Base-by-base conservation (phyloP, 2,113 vertebrate genomes). In the Catagonus wagneri region DNA sequence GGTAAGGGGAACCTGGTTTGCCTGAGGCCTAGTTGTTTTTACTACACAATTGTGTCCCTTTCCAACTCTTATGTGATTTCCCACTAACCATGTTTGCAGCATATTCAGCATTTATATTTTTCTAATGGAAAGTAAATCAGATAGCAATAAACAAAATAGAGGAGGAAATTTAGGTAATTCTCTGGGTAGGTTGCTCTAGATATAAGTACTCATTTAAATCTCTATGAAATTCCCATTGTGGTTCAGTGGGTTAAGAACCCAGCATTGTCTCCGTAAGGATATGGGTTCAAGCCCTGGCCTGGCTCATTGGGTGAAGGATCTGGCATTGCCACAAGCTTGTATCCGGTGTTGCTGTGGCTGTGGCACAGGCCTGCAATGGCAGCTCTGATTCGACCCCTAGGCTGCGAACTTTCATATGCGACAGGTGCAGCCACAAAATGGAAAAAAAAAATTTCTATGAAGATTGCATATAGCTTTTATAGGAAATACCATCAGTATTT, bases 51-150 rank as follows among this genome's bases (percentile, higher is more conserved):
- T 84, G 65, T 81, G 29, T 5, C 27, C 91, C 23, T 83, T 96
- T 96, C 61, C 61, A 93, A 19, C 22, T 79, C 19, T 94, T 34
- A 72, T 2, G 14, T 56, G 84, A 78, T 39, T 85, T 95, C 76
- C 34, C 9, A 56, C 44, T 44, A 66, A n/a, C 19, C 32, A 22
- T 44, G 50, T 78, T 80, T 83, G 54, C 19, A 94, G 23, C 23
- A 85, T 83, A 78, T 39, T 60, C 32, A 80, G 8, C 27, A 39
- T 83, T 75, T 71, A 80, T 74, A 8, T 84, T 89, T 60, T 89
- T 83, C 81, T 92, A 19, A 7, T 66, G 9, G 32, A 94, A 54
- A 29, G 39, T 61, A 75, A 50, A 12, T 75, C 12, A 72, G 17
- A 88, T 44, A 91, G 36, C 36, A 78, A 39, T n/a, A 89, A 71